These are phyloP conservation scores for Stenurella melanura DNA, from an alignment of 2,888 invertebrate genomes.

Conservation along the genomic window DNA sequence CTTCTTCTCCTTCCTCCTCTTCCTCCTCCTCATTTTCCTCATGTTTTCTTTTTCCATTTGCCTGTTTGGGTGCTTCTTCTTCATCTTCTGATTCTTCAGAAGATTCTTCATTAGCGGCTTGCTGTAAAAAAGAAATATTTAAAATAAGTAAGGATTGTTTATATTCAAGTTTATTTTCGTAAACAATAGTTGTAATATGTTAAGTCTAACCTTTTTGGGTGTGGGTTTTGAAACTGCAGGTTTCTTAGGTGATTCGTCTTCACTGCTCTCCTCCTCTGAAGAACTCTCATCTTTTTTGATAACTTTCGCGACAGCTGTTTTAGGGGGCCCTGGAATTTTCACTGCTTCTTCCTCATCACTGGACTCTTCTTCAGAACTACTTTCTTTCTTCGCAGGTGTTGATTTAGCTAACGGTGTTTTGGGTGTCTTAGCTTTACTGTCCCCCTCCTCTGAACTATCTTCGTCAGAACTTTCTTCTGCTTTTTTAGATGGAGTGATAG, in stretches of 20 bases:
- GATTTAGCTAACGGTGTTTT: constrained; percentile 21
- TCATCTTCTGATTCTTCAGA: constrained; percentile 67
- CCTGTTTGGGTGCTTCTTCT: constrained; percentile 39
- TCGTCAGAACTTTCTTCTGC: constrained; percentile 47
- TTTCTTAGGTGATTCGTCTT: constrained; percentile 58
- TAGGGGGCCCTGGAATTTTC: constrained; percentile 46
- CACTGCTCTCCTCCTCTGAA: constrained; percentile 67
- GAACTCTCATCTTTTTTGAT: constrained; percentile 60
- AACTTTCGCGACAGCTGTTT: constrained; percentile 53
- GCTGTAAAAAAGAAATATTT: constrained; percentile 46
- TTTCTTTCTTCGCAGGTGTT: constrained; percentile 61
- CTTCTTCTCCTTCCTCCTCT: constrained; percentile 64
- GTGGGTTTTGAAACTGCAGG: constrained; percentile 58
- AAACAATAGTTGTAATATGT: background rate
- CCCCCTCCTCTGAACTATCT: constrained; percentile 40
- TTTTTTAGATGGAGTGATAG: constrained; percentile 39
- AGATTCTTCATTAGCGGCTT: constrained; percentile 70
- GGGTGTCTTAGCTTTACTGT: constrained; percentile 8
- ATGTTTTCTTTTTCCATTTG: constrained; percentile 73
- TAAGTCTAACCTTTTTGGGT: constrained; percentile 56
- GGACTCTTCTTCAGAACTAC: constrained; percentile 72
- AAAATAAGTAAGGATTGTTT: background rate
- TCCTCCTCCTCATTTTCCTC: constrained; percentile 63
- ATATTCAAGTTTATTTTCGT: constrained; percentile 8
- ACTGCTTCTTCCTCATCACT: constrained; percentile 65